Evolutionary conservation across 2,888 invertebrate genomes (phyloP).

Genomic region (Archaeoteleia sp.): DNA sequence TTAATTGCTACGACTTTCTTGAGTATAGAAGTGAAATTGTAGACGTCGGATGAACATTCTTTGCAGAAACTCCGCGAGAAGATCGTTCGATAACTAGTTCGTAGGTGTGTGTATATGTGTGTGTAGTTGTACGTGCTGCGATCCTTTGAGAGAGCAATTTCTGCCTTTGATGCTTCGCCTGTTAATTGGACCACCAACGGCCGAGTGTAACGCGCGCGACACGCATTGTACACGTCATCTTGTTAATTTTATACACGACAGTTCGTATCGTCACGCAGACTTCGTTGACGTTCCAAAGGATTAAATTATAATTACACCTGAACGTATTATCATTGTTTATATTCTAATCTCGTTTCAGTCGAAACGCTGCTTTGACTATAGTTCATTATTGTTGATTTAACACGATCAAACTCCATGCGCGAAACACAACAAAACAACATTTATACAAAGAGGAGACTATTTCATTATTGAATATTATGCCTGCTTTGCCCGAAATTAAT

Average conservation of each 20-base stretch:
- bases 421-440: slow-evolving; percentile 8
- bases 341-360: slow-evolving; percentile 16
- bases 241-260: slow-evolving; percentile 38
- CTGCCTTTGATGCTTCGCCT: slow-evolving; percentile 39
- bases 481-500: no score
- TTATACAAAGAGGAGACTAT: neutral
- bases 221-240: slow-evolving; percentile 34
- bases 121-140: slow-evolving; percentile 8
- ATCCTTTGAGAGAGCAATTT: slow-evolving; percentile 47
- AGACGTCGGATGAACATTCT: slow-evolving; percentile 29
- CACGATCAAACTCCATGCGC: slow-evolving; percentile 5
- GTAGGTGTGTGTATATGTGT: neutral
- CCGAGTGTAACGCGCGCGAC: slow-evolving; percentile 12
- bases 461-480: neutral
- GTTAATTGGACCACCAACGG: slow-evolving; percentile 39
- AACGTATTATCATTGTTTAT: slow-evolving; percentile 30
- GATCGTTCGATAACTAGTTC: slow-evolving; percentile 37
- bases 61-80: slow-evolving; percentile 12
- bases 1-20: slow-evolving; percentile 10
- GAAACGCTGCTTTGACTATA: slow-evolving; percentile 14
- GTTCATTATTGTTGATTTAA: slow-evolving; percentile 23
- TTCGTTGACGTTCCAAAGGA: slow-evolving; percentile 10
- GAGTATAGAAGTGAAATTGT: slow-evolving; percentile 26
- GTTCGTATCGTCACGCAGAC: slow-evolving; percentile 1
- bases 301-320: slow-evolving; percentile 34